Evolutionary conservation across 2,113 vertebrate species (phyloP).

Genomic region (Orcinus orca): DNA sequence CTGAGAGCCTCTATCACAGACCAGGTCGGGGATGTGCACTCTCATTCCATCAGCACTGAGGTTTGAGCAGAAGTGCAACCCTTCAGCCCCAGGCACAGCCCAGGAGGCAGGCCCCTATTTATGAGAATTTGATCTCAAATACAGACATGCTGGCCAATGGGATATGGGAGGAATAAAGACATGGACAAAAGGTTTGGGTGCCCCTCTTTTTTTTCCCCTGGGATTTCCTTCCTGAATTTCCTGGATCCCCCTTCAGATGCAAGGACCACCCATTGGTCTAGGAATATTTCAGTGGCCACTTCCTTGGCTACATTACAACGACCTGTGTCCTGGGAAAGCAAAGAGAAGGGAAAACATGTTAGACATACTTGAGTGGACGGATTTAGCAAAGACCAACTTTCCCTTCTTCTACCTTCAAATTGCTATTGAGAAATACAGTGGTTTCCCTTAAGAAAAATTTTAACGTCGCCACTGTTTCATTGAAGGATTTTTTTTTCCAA

Average conservation of each 20-base stretch:
- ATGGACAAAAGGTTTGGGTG: neutral
- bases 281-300: neutral
- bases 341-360: neutral
- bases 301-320: neutral
- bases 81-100: neutral
- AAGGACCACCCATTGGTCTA: neutral
- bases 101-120: too few relatives aligned
- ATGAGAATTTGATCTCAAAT: neutral
- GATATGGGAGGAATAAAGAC: neutral
- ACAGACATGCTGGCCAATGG: too few relatives aligned
- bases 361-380: neutral
- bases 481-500: neutral
- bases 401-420: neutral
- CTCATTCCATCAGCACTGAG: neutral
- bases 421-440: neutral
- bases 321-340: neutral
- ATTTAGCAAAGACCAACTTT: neutral
- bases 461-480: neutral
- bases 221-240: neutral
- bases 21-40: fast-evolving
- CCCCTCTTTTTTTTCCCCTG: fast-evolving
- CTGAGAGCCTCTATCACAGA: fast-evolving
- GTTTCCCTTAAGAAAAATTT: neutral
- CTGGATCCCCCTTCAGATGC: fast-evolving
- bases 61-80: fast-evolving